These are phyloP conservation scores for Zaprionus capensis DNA, from an alignment of 1,140 invertebrate genomes.

Conservation along the genomic window DNA sequence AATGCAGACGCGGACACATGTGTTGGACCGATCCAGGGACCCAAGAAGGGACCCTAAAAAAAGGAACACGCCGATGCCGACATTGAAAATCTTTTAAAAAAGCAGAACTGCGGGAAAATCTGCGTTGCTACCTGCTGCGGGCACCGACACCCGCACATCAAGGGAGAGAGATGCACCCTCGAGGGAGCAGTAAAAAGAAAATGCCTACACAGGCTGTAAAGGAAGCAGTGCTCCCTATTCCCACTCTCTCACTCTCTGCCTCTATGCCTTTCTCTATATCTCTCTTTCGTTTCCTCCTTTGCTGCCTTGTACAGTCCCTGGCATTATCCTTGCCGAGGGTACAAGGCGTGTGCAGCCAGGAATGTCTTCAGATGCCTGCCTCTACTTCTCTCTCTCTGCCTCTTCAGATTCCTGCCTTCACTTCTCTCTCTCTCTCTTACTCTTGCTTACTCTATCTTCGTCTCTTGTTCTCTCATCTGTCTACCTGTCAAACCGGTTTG, in stretches of 20 bases:
- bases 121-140: neutral
- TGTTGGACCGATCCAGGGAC: slow-evolving; percentile 9
- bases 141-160: neutral
- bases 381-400: too few relatives aligned
- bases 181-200: slow-evolving; percentile 38
- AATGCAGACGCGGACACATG: slow-evolving; percentile 42
- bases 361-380: neutral
- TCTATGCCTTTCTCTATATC: neutral
- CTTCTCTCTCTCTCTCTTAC: neutral
- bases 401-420: neutral
- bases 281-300: neutral
- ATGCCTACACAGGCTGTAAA: slow-evolving; percentile 15
- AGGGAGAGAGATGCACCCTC: slow-evolving; percentile 36
- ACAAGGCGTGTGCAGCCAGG: slow-evolving; percentile 61
- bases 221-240: neutral
- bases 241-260: neutral
- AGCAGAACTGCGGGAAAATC: slow-evolving; percentile 2
- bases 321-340: slow-evolving; percentile 65
- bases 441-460: neutral
- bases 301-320: slow-evolving; percentile 59
- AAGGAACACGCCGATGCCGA: slow-evolving; percentile 26
- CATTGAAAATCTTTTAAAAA: slow-evolving; percentile 8
- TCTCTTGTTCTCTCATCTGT: neutral
- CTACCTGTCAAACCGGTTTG: slow-evolving; percentile 78
- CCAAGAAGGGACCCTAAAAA: slow-evolving; percentile 45